Base-by-base conservation (phyloP, 1,140 invertebrate species). In the Stegodyphus mimosarum region DNA sequence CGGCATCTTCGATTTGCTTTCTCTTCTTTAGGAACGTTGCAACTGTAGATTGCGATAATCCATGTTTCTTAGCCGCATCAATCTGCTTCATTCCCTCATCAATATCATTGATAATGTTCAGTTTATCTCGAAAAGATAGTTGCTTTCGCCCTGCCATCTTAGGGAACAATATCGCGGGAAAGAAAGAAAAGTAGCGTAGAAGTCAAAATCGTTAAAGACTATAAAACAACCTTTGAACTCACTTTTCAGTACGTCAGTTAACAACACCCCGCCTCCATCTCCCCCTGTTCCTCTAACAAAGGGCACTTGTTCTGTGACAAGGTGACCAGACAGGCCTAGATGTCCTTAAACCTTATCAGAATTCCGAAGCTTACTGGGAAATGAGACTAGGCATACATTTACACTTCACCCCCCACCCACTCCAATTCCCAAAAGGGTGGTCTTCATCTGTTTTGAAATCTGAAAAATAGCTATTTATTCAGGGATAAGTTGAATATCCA, bases 111-210 rank as follows among this genome's bases (percentile, higher is more conserved):
- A 73, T 48, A 51, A 51, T 7, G 6, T 73, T n/a, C 0, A 60
- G 87, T 49, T 81, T 74, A 63, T 63, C 60, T 63, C 9, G 60
- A 63, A 63, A 63, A 63, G 60, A 63, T 63, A 63, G 60, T 60
- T 60, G 63, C 63, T 64, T 64, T 15, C 13, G 63, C 63, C 17
- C 33, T 33, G 33, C 33, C 33, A 33, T 33, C 33, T 33, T 33
- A 33, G 33, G 33, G 33, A 33, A 33, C 33, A 33, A 33, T 33
- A 33, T 33, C 33, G 33, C 33, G 33, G 1, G 33, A 33, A 33
- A 33, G n/a, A n/a, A n/a, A n/a, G n/a, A n/a, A n/a, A n/a, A n/a
- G n/a, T n/a, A n/a, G n/a, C n/a, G n/a, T n/a, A n/a, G n/a, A n/a
- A n/a, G n/a, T n/a, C n/a, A n/a, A n/a, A n/a, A n/a, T n/a, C n/a